Evolutionary conservation across 2,113 vertebrate genomes (phyloP), one percentile per base, ranked within the genome.

Genomic region (Reinhardtius hippoglossoides): DNA sequence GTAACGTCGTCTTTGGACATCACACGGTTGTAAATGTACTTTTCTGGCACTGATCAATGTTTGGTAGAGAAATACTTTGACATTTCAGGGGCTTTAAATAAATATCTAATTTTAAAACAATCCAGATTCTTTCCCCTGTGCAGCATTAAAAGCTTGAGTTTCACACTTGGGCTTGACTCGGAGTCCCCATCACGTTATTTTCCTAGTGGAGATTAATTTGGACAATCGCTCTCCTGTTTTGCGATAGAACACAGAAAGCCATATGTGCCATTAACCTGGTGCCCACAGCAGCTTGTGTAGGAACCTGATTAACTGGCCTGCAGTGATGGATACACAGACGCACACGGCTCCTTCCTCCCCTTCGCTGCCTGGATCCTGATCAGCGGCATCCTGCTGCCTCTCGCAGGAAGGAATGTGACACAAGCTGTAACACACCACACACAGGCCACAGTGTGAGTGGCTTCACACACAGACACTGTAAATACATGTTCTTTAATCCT

Each of bases 361-460:
- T 46, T 0, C 8, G 18, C 76, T 50, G 40, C 60, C 64, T 71
- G 26, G n/a, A 54, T 64, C 59, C 21, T 74, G 23, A 73, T 88
- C 83, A 80, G 81, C 78, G 88, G 84, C 80, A 81, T 87, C 90
- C 77, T 93, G 85, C 91, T 93, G 92, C 92, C 91, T 93, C 92
- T 91, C 21, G 63, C 74, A 91, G 92, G 91, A 90, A 91, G 90
- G 92, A 93, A 94, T 92, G 91, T 50, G 87, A 75, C 78, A 81
- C 71, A 71, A 65, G 76, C 35, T 64, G 62, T 23, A 61, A 81
- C 67, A 54, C 82, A 20, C 58, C 27, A 63, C 57, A 66, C 66
- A 82, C 55, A 77, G 46, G 63, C 55, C 59, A 61, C 64, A 37
- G 35, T 12, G 27, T 26, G 62, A 67, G 5, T 21, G 16, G 50